A percentile compares a stretch with the other conserved stretches of the same genome.
Evolutionary conservation across 2,113 vertebrate genomes (phyloP).

Genomic region (Leucoraja erinaceus): DNA sequence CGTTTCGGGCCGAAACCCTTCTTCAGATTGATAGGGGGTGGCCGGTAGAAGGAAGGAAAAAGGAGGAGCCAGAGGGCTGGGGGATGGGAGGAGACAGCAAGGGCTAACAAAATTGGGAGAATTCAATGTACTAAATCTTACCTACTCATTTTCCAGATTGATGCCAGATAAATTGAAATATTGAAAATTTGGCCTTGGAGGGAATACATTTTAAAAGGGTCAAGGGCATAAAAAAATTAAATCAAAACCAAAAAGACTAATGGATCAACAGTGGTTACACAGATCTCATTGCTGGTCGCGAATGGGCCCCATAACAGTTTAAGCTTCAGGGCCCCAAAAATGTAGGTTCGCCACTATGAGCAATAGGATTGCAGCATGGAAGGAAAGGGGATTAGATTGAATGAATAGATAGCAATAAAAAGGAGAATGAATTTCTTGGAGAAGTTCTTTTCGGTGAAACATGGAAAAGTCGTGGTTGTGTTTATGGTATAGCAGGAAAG

Average conservation of each 20-base stretch:
- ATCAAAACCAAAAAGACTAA: background rate
- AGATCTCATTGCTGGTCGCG: too few relatives aligned
- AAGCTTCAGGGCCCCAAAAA: too few relatives aligned
- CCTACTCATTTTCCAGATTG: background rate
- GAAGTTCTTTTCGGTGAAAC: background rate
- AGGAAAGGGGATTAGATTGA: background rate
- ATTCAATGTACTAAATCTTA: background rate
- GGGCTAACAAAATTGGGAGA: too few relatives aligned
- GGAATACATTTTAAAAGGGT: background rate
- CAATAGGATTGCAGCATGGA: background rate
- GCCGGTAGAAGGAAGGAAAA: too few relatives aligned
- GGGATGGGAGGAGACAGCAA: too few relatives aligned
- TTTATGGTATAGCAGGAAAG: background rate
- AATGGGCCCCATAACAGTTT: too few relatives aligned
- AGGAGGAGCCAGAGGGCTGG: too few relatives aligned
- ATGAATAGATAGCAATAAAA: background rate
- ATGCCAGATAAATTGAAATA: background rate
- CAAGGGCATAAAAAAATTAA: background rate
- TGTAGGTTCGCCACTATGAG: too few relatives aligned
- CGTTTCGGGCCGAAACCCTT: too few relatives aligned
- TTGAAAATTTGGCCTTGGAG: background rate
- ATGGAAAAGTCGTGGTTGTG: background rate
- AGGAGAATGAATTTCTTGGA: background rate
- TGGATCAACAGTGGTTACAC: too few relatives aligned
- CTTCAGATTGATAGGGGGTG: too few relatives aligned